Evolutionary conservation across 2,113 vertebrate genomes (phyloP).

Genomic region (Struthidea cinerea): DNA sequence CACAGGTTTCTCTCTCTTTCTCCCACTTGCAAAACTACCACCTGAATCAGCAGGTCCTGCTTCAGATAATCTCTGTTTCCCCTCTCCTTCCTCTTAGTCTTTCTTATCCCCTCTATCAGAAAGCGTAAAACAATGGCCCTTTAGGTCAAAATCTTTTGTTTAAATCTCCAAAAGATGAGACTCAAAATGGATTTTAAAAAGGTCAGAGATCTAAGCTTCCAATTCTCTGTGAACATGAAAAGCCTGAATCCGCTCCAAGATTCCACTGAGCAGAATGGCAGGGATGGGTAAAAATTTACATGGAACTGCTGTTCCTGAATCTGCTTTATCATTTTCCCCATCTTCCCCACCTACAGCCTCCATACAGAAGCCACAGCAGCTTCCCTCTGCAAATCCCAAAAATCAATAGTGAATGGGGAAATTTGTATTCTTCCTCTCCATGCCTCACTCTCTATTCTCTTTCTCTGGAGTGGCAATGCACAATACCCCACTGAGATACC

Average conservation of each 20-base stretch:
- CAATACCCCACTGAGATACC: not conserved
- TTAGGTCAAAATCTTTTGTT: constrained; percentile 66
- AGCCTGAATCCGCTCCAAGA: not conserved
- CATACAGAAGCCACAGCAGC: not conserved
- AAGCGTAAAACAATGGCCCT: constrained; percentile 66
- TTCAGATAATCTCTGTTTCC: constrained; percentile 55
- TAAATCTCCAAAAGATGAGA: constrained; percentile 67
- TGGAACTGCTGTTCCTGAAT: not conserved
- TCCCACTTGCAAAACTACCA: not conserved
- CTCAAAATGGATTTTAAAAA: constrained; percentile 70
- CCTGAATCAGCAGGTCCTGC: not conserved
- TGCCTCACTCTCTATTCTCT: not conserved
- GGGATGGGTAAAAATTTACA: constrained; percentile 2
- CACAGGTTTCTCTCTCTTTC: not conserved
- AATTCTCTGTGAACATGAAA: constrained; percentile 27
- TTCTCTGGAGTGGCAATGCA: not conserved
- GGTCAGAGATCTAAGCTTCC: constrained; percentile 61
- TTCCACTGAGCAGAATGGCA: not conserved
- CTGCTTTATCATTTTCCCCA: not conserved
- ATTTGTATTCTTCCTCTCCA: not conserved
- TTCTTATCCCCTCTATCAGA: constrained; percentile 28
- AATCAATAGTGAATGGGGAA: not conserved
- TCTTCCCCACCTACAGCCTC: not conserved
- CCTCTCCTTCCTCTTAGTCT: constrained; percentile 3
- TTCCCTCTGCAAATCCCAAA: not conserved